Base-by-base conservation (phyloP, 2,113 vertebrate species). In the Apistogramma diplotaenia region DNA sequence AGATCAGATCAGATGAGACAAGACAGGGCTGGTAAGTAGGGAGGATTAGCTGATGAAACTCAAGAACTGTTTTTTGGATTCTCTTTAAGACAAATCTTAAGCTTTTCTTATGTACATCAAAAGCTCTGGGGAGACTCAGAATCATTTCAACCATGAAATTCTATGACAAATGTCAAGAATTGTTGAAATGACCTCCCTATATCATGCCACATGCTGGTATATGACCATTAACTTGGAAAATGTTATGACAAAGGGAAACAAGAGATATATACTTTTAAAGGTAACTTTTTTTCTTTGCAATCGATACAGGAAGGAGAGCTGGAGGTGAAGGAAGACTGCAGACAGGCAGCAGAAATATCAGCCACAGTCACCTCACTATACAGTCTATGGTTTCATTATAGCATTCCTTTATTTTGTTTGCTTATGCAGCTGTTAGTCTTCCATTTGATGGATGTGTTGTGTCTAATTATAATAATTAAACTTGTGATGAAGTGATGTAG, bases 221-320 rank as follows among this genome's bases (percentile, higher is more conserved):
- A 75, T 19, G 53, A 59, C 54, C 73, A 83, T 85, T 85, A 46
- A 57, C 78, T 72, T 72, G 51, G 56, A 79, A 90, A 84, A 86
- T 73, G 59, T 57, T 71, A 46, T 51, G 16, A 76, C 37, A 65
- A 74, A 77, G 79, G 58, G 74, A 81, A 85, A 81, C 55, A 81
- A 56, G 74, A 55, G 79, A 80, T 78, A 73, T 84, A 74, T 58
- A 49, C 74, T 75, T 82, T 67, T 67, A 71, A 85, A 71, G 78
- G 51, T 21, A 81, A 84, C 74, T 56, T 82, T 80, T 80, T 56
- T n/a, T 65, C 21, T 73, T 55, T 53, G 49, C 19, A 9, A 85
- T 89, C 87, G 9, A 89, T 89, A 71, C 74, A 81, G 82, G 74
- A 87, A 83, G 86, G 71, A 78, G 60, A 89, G 70, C 67, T 37